Evolutionary conservation across 2,797 vertebrate species (phyloP).

Genomic region (Menidia menidia): DNA sequence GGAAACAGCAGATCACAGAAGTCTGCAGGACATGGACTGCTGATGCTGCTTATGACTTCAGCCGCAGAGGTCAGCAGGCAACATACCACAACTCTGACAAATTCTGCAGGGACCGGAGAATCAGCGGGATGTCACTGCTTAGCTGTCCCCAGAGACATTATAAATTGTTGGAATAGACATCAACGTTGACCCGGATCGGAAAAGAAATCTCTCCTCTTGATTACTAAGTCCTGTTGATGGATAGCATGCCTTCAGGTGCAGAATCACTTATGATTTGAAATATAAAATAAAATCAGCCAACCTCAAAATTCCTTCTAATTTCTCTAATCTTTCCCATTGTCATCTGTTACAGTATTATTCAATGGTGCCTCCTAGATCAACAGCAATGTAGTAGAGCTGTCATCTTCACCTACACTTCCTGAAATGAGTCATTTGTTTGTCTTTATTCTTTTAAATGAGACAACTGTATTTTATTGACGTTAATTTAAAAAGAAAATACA

Average conservation of each 20-base stretch:
- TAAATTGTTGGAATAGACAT: slow-evolving; percentile 47
- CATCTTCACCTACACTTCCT: background rate
- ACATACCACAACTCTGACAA: slow-evolving; percentile 23
- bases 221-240: slow-evolving; percentile 41
- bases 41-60: slow-evolving; percentile 54
- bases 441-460: background rate
- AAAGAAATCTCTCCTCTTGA: slow-evolving; percentile 41
- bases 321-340: no score
- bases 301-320: no score
- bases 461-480: background rate
- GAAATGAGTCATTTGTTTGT: background rate
- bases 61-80: slow-evolving; percentile 40
- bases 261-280: background rate
- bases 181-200: slow-evolving; percentile 61
- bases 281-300: background rate
- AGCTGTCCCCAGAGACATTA: slow-evolving; percentile 44
- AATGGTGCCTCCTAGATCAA: no score
- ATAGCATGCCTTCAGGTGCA: slow-evolving; percentile 14
- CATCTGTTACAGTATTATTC: background rate
- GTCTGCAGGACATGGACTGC: slow-evolving; percentile 49
- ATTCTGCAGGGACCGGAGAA: slow-evolving; percentile 50
- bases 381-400: background rate
- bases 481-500: background rate
- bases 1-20: slow-evolving; percentile 2
- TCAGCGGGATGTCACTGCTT: slow-evolving; percentile 65